A percentile compares a stretch with the other conserved stretches of the same genome.
These are phyloP conservation scores for Onychorhynchus coronatus DNA, from an alignment of 2,113 vertebrate species.

Conservation along the genomic window DNA sequence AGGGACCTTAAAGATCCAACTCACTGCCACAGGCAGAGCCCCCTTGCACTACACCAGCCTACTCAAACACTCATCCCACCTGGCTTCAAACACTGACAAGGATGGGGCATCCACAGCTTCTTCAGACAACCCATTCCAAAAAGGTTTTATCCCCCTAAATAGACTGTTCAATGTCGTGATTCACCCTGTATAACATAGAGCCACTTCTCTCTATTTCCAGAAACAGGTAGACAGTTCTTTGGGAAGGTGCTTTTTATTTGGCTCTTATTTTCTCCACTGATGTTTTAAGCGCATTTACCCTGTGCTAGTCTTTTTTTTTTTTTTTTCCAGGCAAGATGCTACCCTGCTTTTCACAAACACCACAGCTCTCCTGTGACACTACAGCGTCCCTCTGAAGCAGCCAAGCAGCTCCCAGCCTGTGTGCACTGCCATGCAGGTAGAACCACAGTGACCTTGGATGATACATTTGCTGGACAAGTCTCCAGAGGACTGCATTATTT, in stretches of 20 bases:
- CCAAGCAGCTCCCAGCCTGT: background rate
- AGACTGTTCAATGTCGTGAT: background rate
- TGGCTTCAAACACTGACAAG: background rate
- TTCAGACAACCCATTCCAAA: background rate
- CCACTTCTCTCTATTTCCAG: background rate
- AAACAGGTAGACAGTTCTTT: background rate
- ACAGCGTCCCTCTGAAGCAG: background rate
- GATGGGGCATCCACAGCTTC: background rate
- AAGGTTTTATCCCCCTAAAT: background rate
- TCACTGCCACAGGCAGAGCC: background rate
- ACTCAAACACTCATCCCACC: background rate
- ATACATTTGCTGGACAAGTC: slow-evolving; percentile 26
- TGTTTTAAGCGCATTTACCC: background rate
- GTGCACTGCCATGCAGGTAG: background rate
- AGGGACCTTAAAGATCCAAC: background rate
- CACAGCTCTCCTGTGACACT: background rate
- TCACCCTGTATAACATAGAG: accelerated
- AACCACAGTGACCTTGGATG: background rate
- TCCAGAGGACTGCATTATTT: slow-evolving; percentile 7
- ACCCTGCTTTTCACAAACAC: background rate
- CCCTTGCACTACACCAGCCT: background rate
- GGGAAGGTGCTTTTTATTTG: background rate
- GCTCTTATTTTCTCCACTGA: background rate
- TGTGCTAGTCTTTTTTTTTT: background rate
- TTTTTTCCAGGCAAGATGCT: background rate